Conservation (phyloP, 2,113 vertebrate species). For the Leptocoma aspasia region DNA sequence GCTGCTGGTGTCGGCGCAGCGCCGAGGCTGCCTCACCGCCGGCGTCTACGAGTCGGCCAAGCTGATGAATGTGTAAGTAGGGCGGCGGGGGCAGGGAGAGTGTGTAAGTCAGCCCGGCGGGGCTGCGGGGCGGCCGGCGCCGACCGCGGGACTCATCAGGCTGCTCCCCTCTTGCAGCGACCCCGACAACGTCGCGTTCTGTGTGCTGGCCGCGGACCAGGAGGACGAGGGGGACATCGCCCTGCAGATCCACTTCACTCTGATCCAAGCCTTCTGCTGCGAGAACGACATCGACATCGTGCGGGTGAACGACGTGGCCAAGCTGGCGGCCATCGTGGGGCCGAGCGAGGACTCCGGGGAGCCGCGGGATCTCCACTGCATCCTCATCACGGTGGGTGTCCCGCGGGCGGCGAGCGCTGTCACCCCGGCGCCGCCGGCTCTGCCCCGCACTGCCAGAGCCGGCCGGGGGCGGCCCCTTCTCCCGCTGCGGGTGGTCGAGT, state of each 20-base stretch:
- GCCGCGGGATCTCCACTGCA: constrained; percentile 91
- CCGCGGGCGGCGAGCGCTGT: fast-evolving
- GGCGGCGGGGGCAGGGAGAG: too few species aligned
- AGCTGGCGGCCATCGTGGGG: constrained; percentile 86
- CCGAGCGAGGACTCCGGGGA: constrained; percentile 78
- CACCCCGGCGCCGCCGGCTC: fast-evolving
- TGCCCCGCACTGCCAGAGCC: not conserved
- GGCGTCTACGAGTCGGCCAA: constrained; percentile 97
- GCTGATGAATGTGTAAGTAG: constrained; percentile 97
- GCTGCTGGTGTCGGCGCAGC: constrained; percentile 87
- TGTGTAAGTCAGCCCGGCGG: too few species aligned
- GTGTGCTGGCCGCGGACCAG: constrained; percentile 89
- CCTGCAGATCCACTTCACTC: constrained; percentile 96
- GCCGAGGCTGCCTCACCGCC: constrained; percentile 91
- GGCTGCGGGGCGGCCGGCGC: not conserved
- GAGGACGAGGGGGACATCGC: constrained; percentile 95
- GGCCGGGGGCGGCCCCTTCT: too few species aligned
- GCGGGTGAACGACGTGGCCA: constrained; percentile 85
- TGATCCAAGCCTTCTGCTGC: constrained; percentile 98
- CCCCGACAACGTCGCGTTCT: constrained; percentile 94
- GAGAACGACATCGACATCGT: constrained; percentile 98
- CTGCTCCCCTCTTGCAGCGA: constrained; percentile 72
- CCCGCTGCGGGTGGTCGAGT: not conserved
- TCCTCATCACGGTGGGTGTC: constrained; percentile 90
- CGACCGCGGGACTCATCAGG: not conserved